These are phyloP conservation scores for Argyra leucocephala DNA, from an alignment of 2,888 invertebrate genomes.

Conservation along the genomic window DNA sequence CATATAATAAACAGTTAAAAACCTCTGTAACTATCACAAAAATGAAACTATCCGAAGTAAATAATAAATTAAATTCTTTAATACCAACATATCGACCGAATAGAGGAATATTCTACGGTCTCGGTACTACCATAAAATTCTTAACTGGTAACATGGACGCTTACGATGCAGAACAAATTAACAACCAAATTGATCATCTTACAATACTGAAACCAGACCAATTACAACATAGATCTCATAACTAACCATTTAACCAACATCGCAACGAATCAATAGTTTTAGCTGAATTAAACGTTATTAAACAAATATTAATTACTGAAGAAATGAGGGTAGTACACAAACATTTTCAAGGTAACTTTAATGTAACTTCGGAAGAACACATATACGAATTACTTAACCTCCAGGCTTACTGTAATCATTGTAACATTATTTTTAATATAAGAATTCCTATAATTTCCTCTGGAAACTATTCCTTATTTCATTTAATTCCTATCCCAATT, in stretches of 20 bases:
- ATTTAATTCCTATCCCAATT: constrained; percentile 13
- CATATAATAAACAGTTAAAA: too few relatives aligned
- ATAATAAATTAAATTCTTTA: not conserved
- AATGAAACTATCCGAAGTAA: not conserved
- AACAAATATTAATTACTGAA: constrained; percentile 13
- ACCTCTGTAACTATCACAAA: not conserved
- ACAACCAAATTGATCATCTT: not conserved
- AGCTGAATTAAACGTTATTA: constrained; percentile 16
- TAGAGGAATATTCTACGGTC: not conserved
- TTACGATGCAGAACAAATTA: not conserved
- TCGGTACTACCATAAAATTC: not conserved
- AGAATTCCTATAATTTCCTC: constrained; percentile 12
- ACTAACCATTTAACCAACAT: constrained; percentile 13
- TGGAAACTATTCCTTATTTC: constrained; percentile 13
- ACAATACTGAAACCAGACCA: constrained; percentile 13
- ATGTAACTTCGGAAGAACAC: constrained; percentile 14
- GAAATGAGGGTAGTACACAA: constrained; percentile 10
- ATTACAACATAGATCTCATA: constrained; percentile 15
- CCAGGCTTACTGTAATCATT: constrained; percentile 15
- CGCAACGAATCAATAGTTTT: constrained; percentile 14
- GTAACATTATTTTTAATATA: constrained; percentile 13
- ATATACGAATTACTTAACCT: constrained; percentile 13
- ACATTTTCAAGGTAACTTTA: constrained; percentile 1
- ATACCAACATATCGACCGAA: not conserved
- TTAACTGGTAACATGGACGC: too few relatives aligned